These are phyloP conservation scores for Psephotus haematonotus DNA, from an alignment of 2,113 vertebrate genomes.

Conservation along the genomic window DNA sequence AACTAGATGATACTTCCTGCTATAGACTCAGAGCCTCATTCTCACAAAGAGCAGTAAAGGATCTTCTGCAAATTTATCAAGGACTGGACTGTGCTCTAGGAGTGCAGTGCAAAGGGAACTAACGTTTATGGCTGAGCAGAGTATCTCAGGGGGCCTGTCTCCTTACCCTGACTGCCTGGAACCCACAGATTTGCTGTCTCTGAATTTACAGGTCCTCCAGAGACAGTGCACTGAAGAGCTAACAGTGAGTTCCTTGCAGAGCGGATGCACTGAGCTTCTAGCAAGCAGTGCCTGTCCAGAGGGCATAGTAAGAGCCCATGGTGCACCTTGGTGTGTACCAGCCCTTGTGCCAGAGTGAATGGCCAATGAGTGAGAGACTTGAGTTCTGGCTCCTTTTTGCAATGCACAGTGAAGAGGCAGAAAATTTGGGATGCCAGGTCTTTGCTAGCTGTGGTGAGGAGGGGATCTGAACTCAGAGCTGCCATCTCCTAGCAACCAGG, in stretches of 20 bases:
- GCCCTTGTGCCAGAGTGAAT: rapidly evolving
- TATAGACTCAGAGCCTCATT: neutral
- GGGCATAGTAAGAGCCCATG: neutral
- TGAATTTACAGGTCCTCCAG: neutral
- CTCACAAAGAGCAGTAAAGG: neutral
- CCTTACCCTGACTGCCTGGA: neutral
- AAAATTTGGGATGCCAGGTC: neutral
- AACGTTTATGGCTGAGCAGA: neutral
- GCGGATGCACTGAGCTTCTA: neutral
- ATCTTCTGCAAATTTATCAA: neutral
- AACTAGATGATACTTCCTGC: neutral
- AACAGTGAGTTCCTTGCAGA: neutral
- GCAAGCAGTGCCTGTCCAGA: neutral
- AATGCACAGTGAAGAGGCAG: neutral
- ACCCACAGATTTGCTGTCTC: neutral
- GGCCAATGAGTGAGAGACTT: neutral
- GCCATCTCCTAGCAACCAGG: constrained; percentile 56
- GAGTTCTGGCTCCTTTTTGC: neutral
- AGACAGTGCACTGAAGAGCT: neutral
- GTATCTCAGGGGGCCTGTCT: neutral
- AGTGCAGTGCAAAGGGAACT: neutral
- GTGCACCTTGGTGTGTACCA: neutral
- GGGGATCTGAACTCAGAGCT: constrained; percentile 3
- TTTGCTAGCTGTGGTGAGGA: neutral
- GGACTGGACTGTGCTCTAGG: neutral